A percentile compares a stretch with the other conserved stretches of the same genome.
Conservation (phyloP, 2,888 invertebrate species). For the Slavum lentiscoides region DNA sequence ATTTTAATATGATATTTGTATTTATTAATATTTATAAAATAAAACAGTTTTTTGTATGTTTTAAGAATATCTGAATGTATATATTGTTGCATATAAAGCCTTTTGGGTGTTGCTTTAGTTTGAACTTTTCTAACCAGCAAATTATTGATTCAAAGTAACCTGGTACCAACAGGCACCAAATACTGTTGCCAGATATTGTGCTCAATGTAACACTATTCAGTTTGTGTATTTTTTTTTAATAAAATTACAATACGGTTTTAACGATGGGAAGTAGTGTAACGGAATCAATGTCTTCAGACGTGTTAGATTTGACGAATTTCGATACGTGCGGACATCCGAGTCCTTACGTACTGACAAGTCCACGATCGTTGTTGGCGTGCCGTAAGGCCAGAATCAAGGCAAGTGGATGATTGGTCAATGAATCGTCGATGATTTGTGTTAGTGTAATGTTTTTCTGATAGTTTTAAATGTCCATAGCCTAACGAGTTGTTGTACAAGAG, state of each 20-base stretch:
- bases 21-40: slow-evolving; percentile 43
- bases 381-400: slow-evolving; percentile 63
- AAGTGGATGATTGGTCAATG: slow-evolving; percentile 50
- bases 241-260: slow-evolving; percentile 18
- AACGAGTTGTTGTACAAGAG: slow-evolving; percentile 59
- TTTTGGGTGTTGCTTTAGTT: slow-evolving; percentile 4
- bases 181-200: slow-evolving; percentile 9
- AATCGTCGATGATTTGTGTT: neutral
- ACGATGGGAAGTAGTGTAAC: slow-evolving; percentile 51
- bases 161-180: slow-evolving; percentile 46
- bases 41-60: slow-evolving; percentile 42
- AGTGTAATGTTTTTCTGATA: slow-evolving; percentile 6
- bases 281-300: slow-evolving; percentile 46
- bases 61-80: slow-evolving; percentile 7
- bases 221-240: neutral
- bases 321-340: slow-evolving; percentile 61
- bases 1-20: slow-evolving; percentile 40
- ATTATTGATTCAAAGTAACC: slow-evolving; percentile 42
- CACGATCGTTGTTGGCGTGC: slow-evolving; percentile 64
- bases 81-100: neutral
- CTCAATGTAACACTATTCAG: slow-evolving; percentile 34
- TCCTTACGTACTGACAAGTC: slow-evolving; percentile 64
- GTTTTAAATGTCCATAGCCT: slow-evolving; percentile 57
- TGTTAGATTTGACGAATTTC: slow-evolving; percentile 62
- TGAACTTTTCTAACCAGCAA: slow-evolving; percentile 7